Evolutionary conservation across 2,888 invertebrate genomes (phyloP).

Genomic region (Dasypogon diadema): DNA sequence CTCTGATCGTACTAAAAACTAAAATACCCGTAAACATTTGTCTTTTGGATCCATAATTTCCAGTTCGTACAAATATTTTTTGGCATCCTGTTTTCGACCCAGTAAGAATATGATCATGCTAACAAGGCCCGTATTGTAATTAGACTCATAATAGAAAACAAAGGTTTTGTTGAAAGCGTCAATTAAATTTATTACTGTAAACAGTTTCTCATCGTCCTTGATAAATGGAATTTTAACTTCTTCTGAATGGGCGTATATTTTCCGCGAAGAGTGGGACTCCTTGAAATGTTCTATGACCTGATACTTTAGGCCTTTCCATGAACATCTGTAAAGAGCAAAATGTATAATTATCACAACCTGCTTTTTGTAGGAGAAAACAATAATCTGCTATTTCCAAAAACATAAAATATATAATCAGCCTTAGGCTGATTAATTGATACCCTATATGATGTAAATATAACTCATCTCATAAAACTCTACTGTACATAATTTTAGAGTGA

Average conservation of each 20-base stretch:
- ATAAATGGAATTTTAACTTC: background rate
- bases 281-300: slow-evolving; percentile 5
- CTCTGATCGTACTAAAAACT: no score
- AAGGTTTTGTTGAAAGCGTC: slow-evolving; percentile 29
- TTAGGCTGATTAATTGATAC: no score
- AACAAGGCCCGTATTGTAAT: background rate
- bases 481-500: no score
- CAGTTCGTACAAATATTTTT: slow-evolving; percentile 30
- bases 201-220: background rate
- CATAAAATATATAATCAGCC: no score
- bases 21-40: no score
- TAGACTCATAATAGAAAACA: slow-evolving; percentile 4
- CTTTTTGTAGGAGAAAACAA: background rate
- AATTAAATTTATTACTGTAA: background rate
- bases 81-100: slow-evolving; percentile 5
- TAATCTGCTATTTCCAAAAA: no score
- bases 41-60: no score
- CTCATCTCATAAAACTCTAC: no score
- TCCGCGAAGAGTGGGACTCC: background rate
- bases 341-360: background rate
- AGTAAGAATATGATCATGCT: slow-evolving; percentile 35
- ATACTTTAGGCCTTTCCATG: slow-evolving; percentile 5
- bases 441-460: no score
- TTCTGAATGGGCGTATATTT: background rate
- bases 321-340: slow-evolving; percentile 20